These are phyloP conservation scores for Deladenus siricidicola DNA, from an alignment of 2,888 invertebrate genomes.

Conservation along the genomic window DNA sequence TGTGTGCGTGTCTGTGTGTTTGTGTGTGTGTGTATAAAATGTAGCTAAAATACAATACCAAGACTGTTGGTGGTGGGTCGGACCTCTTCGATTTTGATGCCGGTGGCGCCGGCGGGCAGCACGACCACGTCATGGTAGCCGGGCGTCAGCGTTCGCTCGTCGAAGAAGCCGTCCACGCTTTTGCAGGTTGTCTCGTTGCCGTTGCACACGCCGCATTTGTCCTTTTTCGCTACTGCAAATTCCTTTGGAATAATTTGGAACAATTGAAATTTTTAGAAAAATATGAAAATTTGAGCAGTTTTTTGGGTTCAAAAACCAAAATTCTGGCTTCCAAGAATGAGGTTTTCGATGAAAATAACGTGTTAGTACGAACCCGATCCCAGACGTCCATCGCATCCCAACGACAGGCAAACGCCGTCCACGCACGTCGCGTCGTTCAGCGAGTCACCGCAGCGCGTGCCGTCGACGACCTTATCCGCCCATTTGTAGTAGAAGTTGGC, in stretches of 20 bases:
- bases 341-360: too few relatives aligned
- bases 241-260: not conserved
- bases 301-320: not conserved
- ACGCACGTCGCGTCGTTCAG: slow-evolving; percentile 67
- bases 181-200: slow-evolving; percentile 75
- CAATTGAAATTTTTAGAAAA: not conserved
- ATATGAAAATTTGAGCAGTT: not conserved
- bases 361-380: too few relatives aligned
- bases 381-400: slow-evolving; percentile 88
- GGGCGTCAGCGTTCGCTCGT: slow-evolving; percentile 56
- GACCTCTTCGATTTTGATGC: slow-evolving; percentile 71
- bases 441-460: slow-evolving; percentile 68
- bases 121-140: slow-evolving; percentile 86
- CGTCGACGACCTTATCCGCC: slow-evolving; percentile 66
- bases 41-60: too few relatives aligned
- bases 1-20: too few relatives aligned
- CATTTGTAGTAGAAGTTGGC: slow-evolving; percentile 85
- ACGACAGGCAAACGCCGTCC: slow-evolving; percentile 81
- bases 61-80: slow-evolving; percentile 79
- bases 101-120: slow-evolving; percentile 85
- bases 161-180: slow-evolving; percentile 67
- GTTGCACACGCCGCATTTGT: slow-evolving; percentile 83
- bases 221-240: slow-evolving; percentile 64
- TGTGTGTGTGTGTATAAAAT: too few relatives aligned
- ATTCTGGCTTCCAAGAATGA: too few relatives aligned